phyloP scores from a whole-genome alignment of 2,888 invertebrate genomes.

The Trichacis sp. region DNA sequence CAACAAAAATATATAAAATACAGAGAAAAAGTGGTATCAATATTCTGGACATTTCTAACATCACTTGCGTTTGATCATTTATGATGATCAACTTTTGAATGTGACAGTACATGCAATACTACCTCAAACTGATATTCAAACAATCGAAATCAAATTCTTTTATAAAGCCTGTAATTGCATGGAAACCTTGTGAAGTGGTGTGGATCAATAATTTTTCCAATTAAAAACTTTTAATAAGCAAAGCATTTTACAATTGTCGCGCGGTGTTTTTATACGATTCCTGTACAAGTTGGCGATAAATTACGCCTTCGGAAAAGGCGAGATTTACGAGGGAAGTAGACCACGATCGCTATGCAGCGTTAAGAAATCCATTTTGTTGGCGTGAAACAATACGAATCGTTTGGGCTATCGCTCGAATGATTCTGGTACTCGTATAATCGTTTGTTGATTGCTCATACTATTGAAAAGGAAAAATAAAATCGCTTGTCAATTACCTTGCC shows the following conservation, averaged over 20 bases:
- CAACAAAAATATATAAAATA: no score
- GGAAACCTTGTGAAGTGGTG: no score
- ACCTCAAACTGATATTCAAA: no score
- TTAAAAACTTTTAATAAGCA: neutral
- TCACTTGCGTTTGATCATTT: no score
- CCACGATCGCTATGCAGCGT: constrained; percentile 37
- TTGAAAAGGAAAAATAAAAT: neutral
- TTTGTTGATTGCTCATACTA: constrained; percentile 3
- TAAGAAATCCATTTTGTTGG: constrained; percentile 36
- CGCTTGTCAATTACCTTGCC: neutral
- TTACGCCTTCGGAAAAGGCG: constrained; percentile 35
- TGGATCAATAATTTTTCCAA: no score
- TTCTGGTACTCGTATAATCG: constrained; percentile 27
- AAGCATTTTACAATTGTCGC: neutral
- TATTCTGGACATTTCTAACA: no score
- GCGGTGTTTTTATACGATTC: neutral
- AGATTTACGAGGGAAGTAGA: constrained; percentile 45
- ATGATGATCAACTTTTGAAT: no score
- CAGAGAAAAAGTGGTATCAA: no score
- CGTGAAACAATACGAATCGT: constrained; percentile 45
- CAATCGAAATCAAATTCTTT: no score
- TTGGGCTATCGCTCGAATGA: constrained; percentile 27
- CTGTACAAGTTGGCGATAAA: constrained; percentile 6
- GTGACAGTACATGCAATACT: no score
- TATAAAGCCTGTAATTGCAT: no score